Percentiles rank a stretch among this genome's conserved stretches.
Conservation (phyloP, 2,113 vertebrate species). For the Dendropsophus ebraccatus region DNA sequence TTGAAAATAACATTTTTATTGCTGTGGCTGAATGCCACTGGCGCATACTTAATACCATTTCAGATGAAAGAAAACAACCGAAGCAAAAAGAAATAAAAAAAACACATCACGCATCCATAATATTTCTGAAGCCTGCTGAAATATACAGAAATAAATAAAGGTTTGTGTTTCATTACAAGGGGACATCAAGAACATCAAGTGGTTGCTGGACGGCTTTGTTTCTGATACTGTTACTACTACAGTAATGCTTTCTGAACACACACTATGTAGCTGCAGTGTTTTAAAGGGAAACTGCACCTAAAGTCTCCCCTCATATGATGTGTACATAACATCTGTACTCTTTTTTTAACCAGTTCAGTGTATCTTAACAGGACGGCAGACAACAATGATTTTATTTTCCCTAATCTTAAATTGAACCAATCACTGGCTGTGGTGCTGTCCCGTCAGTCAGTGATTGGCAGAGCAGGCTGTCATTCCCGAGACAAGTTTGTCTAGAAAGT, state of each 20-base stretch:
- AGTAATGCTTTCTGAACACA: neutral
- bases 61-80: conserved; percentile 3
- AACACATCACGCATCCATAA: neutral
- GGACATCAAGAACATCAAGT: neutral
- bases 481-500: too few species aligned
- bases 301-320: too few species aligned
- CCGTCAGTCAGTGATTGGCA: too few species aligned
- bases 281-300: neutral
- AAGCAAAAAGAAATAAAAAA: neutral
- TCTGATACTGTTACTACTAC: neutral
- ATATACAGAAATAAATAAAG: neutral
- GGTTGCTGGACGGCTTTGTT: neutral
- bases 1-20: conserved; percentile 50
- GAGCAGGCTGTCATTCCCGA: too few species aligned
- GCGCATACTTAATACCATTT: conserved; percentile 38
- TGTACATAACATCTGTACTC: too few species aligned
- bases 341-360: too few species aligned
- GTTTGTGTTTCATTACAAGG: neutral
- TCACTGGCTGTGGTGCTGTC: too few species aligned
- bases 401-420: too few species aligned
- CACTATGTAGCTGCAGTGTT: neutral
- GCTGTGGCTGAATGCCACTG: conserved; percentile 13
- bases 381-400: too few species aligned
- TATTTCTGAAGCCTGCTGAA: neutral
- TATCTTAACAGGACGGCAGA: too few species aligned